Evolutionary conservation across 2,888 invertebrate species (phyloP).

Genomic region (Oegoconia quadripuncta): DNA sequence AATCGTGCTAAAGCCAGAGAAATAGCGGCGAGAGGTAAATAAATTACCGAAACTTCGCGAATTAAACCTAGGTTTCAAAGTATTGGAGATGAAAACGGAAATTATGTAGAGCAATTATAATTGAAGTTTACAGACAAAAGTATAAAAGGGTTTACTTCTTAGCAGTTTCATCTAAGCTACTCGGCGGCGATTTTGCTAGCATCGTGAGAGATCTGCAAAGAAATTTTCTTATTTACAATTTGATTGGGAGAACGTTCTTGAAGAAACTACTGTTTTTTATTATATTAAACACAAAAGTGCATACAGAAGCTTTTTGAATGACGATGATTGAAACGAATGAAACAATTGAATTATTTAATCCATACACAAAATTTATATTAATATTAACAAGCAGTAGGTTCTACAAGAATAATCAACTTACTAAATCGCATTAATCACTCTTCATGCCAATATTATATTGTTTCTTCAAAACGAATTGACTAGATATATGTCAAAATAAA

Average conservation of each 20-base stretch:
- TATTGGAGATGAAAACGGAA: slow-evolving; percentile 21
- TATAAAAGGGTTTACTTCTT: slow-evolving; percentile 47
- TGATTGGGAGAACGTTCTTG: background rate
- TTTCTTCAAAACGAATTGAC: no score
- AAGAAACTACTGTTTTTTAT: background rate
- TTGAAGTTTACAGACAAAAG: slow-evolving; percentile 10
- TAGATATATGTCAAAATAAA: no score
- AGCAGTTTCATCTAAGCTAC: slow-evolving; percentile 52
- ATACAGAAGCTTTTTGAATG: no score
- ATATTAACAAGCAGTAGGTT: background rate
- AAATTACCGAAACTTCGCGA: background rate
- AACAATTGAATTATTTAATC: no score
- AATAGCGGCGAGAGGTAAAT: slow-evolving; percentile 9
- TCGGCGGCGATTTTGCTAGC: slow-evolving; percentile 64
- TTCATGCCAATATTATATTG: slow-evolving; percentile 17
- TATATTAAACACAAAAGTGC: no score
- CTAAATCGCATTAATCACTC: slow-evolving; percentile 15
- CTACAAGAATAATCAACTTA: slow-evolving; percentile 2
- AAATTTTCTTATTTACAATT: slow-evolving; percentile 16
- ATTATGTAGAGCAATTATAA: no score
- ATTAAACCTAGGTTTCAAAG: slow-evolving; percentile 6
- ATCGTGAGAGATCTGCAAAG: slow-evolving; percentile 68
- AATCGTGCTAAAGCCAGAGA: slow-evolving; percentile 13
- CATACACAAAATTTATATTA: no score
- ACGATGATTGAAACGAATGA: no score